These are phyloP conservation scores for Platycnemis pennipes DNA, from an alignment of 2,888 invertebrate species.

Conservation along the genomic window DNA sequence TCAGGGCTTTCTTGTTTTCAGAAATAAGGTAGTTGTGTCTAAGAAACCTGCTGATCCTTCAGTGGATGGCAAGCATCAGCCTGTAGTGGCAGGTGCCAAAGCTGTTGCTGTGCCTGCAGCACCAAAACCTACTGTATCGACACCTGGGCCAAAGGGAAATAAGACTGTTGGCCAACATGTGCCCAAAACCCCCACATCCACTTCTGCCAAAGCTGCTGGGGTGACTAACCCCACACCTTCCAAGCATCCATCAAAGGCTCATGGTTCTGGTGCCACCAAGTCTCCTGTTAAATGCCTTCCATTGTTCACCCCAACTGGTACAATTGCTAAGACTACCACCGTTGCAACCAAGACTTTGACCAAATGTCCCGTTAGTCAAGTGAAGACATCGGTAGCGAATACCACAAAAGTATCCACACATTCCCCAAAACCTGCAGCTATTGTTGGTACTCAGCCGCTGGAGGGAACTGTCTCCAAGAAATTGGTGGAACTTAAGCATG, in stretches of 20 bases:
- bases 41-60: background rate
- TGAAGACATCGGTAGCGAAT: constrained; percentile 36
- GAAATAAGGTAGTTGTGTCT: constrained; percentile 52
- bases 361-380: constrained; percentile 41
- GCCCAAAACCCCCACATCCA: background rate
- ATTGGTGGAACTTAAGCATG: constrained; percentile 43
- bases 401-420: background rate
- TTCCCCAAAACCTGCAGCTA: constrained; percentile 24
- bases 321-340: constrained; percentile 47
- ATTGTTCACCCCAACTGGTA: constrained; percentile 49
- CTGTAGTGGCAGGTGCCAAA: background rate
- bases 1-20: background rate
- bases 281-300: constrained; percentile 50
- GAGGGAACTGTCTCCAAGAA: constrained; percentile 40
- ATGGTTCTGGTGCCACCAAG: background rate
- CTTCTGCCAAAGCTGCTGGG: background rate
- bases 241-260: background rate
- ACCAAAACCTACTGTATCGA: constrained; percentile 69
- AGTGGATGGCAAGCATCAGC: constrained; percentile 17
- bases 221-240: constrained; percentile 13
- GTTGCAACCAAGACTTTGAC: constrained; percentile 48
- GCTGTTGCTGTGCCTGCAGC: constrained; percentile 37
- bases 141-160: constrained; percentile 28
- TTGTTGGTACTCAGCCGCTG: background rate
- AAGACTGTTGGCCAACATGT: background rate